Base-by-base conservation (phyloP, 2,797 vertebrate species). In the Sebastes nivosus region DNA sequence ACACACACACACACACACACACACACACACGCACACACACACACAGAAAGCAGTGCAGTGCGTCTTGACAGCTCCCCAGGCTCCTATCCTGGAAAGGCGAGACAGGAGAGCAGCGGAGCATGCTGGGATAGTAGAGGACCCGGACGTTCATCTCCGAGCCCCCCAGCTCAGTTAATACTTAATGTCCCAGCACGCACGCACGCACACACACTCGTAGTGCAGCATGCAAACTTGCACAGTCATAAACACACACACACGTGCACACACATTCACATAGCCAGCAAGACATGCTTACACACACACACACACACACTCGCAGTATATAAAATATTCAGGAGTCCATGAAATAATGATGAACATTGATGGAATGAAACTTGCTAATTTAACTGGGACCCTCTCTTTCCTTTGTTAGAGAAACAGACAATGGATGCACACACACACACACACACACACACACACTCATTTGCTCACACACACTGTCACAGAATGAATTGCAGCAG, bases 341-440 rank as follows among this genome's bases (percentile, higher is more conserved):
- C 77, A 95, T 96, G 92, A 96, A 96, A 96, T 95, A 96, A 91
- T 95, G 89, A 96, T 96, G 95, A 96, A 93, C 93, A 85, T 91
- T 95, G 95, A 96, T 96, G 95, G 95, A 96, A 95, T 90, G 94
- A 96, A 95, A 95, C 94, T 93, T 87, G 91, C 94, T 95, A 94
- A 96, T 96, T 95, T 95, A 94, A 93, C 90, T 80, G 73, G 82
- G 82, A 88, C 80, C 87, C 34, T 87, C 79, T 88, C 71, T 69
- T 55, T 85, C 80, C 79, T 85, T 91, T 93, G 90, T 92, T 83
- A 24, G 69, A 84, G 79, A 74, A 82, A 84, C 80, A 90, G 74
- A 88, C 86, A 75, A 54, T 71, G 59, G 25, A 27, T 66, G 29
- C 64, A 66, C 66, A 61, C 36, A 20, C 32, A 58, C 30, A 58